Base-by-base conservation (phyloP, 1,140 invertebrate species). In the Drosophila cardini region DNA sequence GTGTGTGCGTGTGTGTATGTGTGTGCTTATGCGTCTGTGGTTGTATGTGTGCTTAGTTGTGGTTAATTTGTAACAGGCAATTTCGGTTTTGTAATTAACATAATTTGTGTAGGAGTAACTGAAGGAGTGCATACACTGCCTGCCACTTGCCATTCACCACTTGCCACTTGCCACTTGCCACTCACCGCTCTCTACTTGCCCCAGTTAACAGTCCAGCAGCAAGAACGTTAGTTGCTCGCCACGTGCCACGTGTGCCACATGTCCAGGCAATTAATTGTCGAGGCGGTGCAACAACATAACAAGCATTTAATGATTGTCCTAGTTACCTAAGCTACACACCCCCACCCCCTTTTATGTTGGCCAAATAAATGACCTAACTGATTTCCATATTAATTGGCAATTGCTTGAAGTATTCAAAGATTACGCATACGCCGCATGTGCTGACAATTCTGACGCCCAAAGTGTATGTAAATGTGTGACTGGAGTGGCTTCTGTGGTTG, bases 331-430 rank as follows among this genome's bases (percentile, higher is more conserved):
- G 21, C 1, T 4, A 26, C 21, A 32, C 40, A 15, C 26, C 6
- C 10, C 18, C 15, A 55, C 50, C 6, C 10, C 18, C 15, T 48
- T 42, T 36, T 26, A 5, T 26, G 21, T 48, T 63, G 60, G 58
- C 18, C 50, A 61, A 68, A 71, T 79, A 71, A 78, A 75, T 81
- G 57, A 72, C 67, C 40, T 60, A 53, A 56, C 68, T 77, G 65
- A 87, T 87, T 86, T 77, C 79, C 83, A 87, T 89, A 89, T 86
- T 87, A 86, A 86, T 86, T 86, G 79, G 76, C 80, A 72, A 72
- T 71, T 87, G 70, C 71, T 36, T 38, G 40, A 42, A 48, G 72
- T 67, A 60, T 72, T 80, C 65, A 63, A 69, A 79, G 62, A 78
- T 85, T 73, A 68, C 74, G 55, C 60, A 85, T 80, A 80, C 63